Evolutionary conservation across 2,888 invertebrate genomes (phyloP).

Genomic region (Galerucella nymphaeae): DNA sequence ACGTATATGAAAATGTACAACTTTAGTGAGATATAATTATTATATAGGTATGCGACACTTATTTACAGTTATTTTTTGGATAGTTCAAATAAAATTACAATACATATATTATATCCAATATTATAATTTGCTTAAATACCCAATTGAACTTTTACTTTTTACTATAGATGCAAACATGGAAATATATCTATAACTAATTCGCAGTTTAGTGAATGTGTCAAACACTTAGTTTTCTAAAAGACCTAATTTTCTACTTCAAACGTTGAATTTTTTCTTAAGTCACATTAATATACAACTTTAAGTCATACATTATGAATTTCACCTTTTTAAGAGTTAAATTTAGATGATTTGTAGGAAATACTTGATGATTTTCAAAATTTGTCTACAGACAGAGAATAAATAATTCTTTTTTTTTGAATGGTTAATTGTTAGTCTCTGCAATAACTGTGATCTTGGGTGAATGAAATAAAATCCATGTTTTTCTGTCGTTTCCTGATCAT

Average conservation of each 20-base stretch:
- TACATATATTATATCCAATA: conserved; percentile 48
- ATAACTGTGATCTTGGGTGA: no score
- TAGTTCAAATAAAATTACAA: conserved; percentile 54
- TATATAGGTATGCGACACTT: conserved; percentile 32
- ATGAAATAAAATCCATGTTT: no score
- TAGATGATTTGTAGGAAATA: no score
- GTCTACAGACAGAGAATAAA: no score
- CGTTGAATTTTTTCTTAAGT: conserved; percentile 8
- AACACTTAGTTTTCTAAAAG: conserved; percentile 18
- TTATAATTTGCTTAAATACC: conserved; percentile 38
- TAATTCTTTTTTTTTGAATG: no score
- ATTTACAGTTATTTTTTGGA: conserved; percentile 40
- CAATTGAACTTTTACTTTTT: conserved; percentile 24
- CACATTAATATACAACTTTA: conserved; percentile 19
- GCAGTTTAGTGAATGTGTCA: conserved; percentile 11
- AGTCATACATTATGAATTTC: conserved; percentile 10
- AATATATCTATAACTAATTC: conserved; percentile 20
- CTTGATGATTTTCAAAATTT: no score
- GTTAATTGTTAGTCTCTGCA: no score
- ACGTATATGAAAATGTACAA: conserved; percentile 36
- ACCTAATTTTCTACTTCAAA: conserved; percentile 29
- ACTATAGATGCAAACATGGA: conserved; percentile 24
- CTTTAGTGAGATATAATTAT: conserved; percentile 28
- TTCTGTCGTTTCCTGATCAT: no score
- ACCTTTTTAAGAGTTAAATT: not conserved